Conservation (phyloP, 1,140 invertebrate genomes). For the Drosophila murphyi region DNA sequence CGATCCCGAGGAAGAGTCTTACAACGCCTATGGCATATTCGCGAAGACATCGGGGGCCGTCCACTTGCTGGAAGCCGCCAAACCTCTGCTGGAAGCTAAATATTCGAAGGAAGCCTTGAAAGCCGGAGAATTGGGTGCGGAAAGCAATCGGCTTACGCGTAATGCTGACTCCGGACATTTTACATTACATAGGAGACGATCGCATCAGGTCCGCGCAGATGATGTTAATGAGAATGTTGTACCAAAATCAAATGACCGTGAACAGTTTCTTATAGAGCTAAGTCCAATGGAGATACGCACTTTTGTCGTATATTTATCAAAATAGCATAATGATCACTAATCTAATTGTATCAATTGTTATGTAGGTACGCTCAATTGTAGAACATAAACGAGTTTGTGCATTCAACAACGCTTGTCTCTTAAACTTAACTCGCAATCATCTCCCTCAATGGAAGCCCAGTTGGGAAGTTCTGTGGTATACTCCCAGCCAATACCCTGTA, state of each 20-base stretch:
- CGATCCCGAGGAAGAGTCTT: slow-evolving; percentile 46
- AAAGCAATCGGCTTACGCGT: slow-evolving; percentile 71
- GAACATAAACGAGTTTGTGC: slow-evolving; percentile 1
- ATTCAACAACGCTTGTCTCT: slow-evolving; percentile 31
- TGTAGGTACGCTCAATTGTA: not conserved
- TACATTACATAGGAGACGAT: slow-evolving; percentile 22
- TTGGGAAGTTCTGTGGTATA: slow-evolving; percentile 94
- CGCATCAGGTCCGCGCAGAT: not conserved
- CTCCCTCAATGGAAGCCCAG: slow-evolving; percentile 94
- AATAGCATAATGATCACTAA: not conserved
- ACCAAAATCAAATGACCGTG: not conserved
- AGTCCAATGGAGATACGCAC: slow-evolving; percentile 79
- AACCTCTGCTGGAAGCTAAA: slow-evolving; percentile 40
- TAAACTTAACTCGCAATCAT: slow-evolving; percentile 76
- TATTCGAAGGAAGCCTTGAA: slow-evolving; percentile 50
- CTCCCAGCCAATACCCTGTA: slow-evolving; percentile 94
- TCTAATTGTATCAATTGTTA: no score
- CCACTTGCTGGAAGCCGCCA: slow-evolving; percentile 43
- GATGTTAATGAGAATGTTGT: not conserved
- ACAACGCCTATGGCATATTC: slow-evolving; percentile 56
- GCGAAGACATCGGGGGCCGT: slow-evolving; percentile 12
- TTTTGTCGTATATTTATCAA: slow-evolving; percentile 58
- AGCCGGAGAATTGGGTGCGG: slow-evolving; percentile 49
- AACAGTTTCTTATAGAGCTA: slow-evolving; percentile 66
- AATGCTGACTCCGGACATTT: slow-evolving; percentile 2